These are phyloP conservation scores for Scaptomyza tumidula DNA, from an alignment of 2,888 invertebrate genomes.

Conservation along the genomic window DNA sequence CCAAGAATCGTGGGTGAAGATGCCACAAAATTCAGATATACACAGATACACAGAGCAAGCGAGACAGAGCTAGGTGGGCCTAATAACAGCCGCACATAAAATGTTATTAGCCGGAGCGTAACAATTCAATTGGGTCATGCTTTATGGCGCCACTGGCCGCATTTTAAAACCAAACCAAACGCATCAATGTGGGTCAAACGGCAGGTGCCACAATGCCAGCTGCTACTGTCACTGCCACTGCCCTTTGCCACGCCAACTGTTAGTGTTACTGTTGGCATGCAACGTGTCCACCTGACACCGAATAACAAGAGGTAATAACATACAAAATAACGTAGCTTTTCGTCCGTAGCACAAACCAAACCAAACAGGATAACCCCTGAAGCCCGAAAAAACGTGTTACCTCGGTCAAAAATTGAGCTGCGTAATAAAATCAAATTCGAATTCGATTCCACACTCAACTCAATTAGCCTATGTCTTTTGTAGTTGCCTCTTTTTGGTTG, in stretches of 20 bases:
- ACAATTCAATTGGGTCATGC: constrained; percentile 78
- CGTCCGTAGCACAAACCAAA: neutral
- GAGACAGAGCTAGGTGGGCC: constrained; percentile 50
- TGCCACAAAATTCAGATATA: neutral
- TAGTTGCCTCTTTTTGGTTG: neutral
- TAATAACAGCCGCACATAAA: constrained; percentile 76
- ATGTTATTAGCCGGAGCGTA: constrained; percentile 72
- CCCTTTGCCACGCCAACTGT: neutral
- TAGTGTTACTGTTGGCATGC: neutral
- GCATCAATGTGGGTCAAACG: constrained; percentile 53
- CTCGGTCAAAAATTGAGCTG: constrained; percentile 16
- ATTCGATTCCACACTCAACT: constrained; percentile 19
- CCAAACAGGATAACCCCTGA: constrained; percentile 4
- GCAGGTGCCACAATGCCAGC: constrained; percentile 31
- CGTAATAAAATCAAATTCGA: constrained; percentile 27
- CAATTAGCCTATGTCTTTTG: constrained; percentile 16
- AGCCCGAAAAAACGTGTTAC: constrained; percentile 1
- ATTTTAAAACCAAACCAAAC: constrained; percentile 51
- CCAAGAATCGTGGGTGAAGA: neutral
- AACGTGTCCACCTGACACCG: constrained; percentile 9
- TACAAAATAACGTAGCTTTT: constrained; percentile 17
- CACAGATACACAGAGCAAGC: neutral
- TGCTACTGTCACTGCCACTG: neutral
- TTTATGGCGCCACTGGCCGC: constrained; percentile 62
- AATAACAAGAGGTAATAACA: constrained; percentile 4